These are phyloP conservation scores for Lacerta viridis DNA, from an alignment of 2,797 vertebrate species.

Conservation along the genomic window DNA sequence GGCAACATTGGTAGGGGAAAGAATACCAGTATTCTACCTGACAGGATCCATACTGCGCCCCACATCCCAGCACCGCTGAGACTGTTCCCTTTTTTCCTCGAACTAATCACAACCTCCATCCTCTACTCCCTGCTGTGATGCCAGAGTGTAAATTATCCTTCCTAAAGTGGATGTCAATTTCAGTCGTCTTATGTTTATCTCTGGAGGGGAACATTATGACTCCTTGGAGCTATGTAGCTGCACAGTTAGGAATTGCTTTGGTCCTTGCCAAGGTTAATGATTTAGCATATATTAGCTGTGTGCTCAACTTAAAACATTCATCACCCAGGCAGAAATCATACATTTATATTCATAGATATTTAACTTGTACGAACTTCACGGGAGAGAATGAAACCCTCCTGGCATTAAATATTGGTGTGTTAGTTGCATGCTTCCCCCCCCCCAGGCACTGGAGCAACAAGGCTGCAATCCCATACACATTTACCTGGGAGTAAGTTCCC, in stretches of 20 bases:
- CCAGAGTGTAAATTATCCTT: constrained; percentile 21
- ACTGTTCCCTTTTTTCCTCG: neutral
- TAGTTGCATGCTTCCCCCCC: no score
- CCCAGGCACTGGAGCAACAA: neutral
- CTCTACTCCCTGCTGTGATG: neutral
- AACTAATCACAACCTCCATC: neutral
- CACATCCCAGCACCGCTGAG: no score
- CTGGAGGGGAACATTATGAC: constrained; percentile 36
- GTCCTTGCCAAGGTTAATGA: constrained; percentile 54
- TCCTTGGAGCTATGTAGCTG: constrained; percentile 5
- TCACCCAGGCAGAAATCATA: constrained; percentile 51
- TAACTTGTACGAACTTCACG: constrained; percentile 28
- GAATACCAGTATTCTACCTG: neutral
- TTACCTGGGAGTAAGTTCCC: no score
- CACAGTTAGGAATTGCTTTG: constrained; percentile 17
- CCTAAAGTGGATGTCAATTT: constrained; percentile 21
- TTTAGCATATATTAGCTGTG: constrained; percentile 29
- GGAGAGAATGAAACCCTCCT: neutral
- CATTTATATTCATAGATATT: constrained; percentile 52
- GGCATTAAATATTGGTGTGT: neutral
- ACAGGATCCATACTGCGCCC: neutral
- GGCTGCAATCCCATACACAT: neutral
- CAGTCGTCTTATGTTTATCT: constrained; percentile 22
- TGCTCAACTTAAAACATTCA: constrained; percentile 51
- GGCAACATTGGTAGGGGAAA: no score